Evolutionary conservation across 2,888 invertebrate genomes (phyloP).

Genomic region (Pteria penguin): DNA sequence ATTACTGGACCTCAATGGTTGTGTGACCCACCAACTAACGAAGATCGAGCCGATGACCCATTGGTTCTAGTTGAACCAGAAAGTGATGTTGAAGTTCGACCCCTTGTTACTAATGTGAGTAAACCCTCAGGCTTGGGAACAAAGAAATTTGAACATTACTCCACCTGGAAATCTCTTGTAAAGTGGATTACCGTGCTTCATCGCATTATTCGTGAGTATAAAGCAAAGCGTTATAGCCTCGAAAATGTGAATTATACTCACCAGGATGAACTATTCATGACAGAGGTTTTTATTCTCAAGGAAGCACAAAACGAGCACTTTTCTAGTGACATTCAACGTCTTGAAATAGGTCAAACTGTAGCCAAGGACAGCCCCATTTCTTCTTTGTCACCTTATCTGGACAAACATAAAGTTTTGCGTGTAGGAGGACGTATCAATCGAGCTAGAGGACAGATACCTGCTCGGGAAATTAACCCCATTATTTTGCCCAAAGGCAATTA

Average conservation of each 20-base stretch:
- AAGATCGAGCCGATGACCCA: no score
- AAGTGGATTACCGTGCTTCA: neutral
- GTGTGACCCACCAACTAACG: neutral
- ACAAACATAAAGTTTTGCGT: slow-evolving; percentile 11
- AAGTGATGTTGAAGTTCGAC: slow-evolving; percentile 31
- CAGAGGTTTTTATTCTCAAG: neutral
- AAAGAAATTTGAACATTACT: slow-evolving; percentile 6
- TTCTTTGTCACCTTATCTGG: slow-evolving; percentile 10
- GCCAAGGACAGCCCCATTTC: neutral
- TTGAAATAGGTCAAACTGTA: neutral
- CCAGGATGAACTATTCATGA: neutral
- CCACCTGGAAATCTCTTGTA: slow-evolving; percentile 13
- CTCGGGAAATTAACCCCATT: slow-evolving; percentile 27
- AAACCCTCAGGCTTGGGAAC: neutral
- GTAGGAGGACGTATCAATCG: slow-evolving; percentile 7
- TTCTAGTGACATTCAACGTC: neutral
- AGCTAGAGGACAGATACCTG: neutral
- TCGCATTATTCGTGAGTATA: neutral
- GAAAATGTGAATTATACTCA: neutral
- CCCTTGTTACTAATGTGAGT: neutral
- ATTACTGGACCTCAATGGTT: slow-evolving; percentile 29
- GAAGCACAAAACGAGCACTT: slow-evolving; percentile 16
- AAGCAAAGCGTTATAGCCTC: neutral
- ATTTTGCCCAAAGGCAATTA: slow-evolving; percentile 29
- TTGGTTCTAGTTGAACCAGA: slow-evolving; percentile 23